These are phyloP conservation scores for Apotomis betuletana DNA, from an alignment of 2,888 invertebrate species.

Conservation along the genomic window DNA sequence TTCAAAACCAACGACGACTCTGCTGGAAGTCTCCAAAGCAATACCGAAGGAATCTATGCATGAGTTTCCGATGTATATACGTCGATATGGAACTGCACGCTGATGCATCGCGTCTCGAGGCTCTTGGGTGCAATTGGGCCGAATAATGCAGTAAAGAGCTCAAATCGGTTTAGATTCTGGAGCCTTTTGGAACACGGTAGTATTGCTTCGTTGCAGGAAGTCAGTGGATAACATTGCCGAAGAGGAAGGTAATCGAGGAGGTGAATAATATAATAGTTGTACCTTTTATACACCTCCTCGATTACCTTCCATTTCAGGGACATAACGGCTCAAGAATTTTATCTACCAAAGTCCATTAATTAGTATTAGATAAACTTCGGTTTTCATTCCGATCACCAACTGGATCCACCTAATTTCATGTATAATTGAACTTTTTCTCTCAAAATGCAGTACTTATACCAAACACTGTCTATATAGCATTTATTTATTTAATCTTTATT, in stretches of 20 bases:
- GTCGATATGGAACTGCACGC: neutral
- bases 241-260: neutral
- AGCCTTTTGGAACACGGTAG: neutral
- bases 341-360: too few species aligned
- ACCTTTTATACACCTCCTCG: too few species aligned
- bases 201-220: neutral
- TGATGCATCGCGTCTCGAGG: neutral
- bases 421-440: too few species aligned
- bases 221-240: neutral
- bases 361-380: too few species aligned
- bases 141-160: slow-evolving; percentile 25
- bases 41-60: neutral
- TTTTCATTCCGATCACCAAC: too few species aligned
- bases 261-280: neutral
- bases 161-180: slow-evolving; percentile 6
- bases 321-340: neutral
- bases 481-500: too few species aligned
- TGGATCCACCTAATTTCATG: too few species aligned
- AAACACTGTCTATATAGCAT: too few species aligned
- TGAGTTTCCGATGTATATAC: neutral
- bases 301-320: neutral
- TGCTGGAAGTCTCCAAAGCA: neutral
- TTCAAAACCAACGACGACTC: neutral
- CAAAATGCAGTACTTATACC: too few species aligned
- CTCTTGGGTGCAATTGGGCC: slow-evolving; percentile 4